Evolutionary conservation across 2,797 vertebrate species (phyloP).

Genomic region (Glyptemys insculpta): DNA sequence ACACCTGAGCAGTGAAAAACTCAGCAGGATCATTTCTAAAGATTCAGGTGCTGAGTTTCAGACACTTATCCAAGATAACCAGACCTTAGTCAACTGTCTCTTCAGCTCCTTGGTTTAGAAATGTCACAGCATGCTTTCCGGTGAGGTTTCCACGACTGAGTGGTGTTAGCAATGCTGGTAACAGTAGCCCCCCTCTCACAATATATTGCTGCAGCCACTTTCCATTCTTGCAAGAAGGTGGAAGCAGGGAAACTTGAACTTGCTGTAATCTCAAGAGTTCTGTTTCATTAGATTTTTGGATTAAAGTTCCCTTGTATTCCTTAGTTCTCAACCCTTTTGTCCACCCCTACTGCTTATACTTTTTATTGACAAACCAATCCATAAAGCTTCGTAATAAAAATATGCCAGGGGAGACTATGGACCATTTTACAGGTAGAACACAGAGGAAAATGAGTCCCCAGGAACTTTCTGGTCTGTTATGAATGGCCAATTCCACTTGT

Average conservation of each 20-base stretch:
- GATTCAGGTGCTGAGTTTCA: neutral
- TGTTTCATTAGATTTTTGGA: neutral
- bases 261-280: conserved; percentile 28
- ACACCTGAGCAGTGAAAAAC: rapidly evolving
- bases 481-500: neutral
- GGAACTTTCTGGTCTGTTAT: neutral
- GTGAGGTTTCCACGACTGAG: neutral
- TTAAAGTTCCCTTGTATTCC: neutral
- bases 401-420: neutral
- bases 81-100: neutral
- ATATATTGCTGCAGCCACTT: neutral
- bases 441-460: neutral
- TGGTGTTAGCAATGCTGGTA: neutral
- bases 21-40: neutral
- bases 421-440: neutral
- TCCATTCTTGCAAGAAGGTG: conserved; percentile 42
- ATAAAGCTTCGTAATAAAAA: neutral
- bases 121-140: neutral
- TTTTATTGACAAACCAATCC: neutral
- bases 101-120: neutral
- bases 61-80: neutral
- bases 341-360: neutral
- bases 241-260: conserved; percentile 2
- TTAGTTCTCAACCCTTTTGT: neutral
- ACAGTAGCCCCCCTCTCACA: neutral